These are phyloP conservation scores for Glaucopsyche alexis DNA, from an alignment of 2,888 invertebrate genomes.

Conservation along the genomic window DNA sequence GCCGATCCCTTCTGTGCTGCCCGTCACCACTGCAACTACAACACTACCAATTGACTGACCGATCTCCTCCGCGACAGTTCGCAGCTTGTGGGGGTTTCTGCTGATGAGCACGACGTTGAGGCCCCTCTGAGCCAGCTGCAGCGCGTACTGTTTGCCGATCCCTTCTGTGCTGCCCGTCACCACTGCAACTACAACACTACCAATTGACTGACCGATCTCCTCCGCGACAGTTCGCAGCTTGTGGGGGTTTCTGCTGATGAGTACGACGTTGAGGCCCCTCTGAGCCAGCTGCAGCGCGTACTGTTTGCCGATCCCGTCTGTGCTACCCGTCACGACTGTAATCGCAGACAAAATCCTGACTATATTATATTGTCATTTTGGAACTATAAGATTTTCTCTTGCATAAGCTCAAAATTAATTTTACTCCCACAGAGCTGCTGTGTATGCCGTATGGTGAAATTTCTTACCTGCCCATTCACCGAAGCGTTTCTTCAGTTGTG, in stretches of 20 bases:
- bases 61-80: slow-evolving; percentile 83
- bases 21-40: slow-evolving; percentile 71
- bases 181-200: too few species aligned
- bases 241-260: slow-evolving; percentile 87
- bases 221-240: slow-evolving; percentile 84
- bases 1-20: slow-evolving; percentile 94
- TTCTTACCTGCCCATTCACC: slow-evolving; percentile 1
- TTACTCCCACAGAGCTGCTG: not conserved
- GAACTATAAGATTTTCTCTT: too few species aligned
- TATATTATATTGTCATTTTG: too few species aligned
- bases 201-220: slow-evolving; percentile 82
- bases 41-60: slow-evolving; percentile 45
- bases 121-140: slow-evolving; percentile 86
- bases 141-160: slow-evolving; percentile 92
- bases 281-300: slow-evolving; percentile 89
- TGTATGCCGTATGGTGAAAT: not conserved
- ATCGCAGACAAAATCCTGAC: not conserved
- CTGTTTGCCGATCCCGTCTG: slow-evolving; percentile 94
- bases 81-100: slow-evolving; percentile 85
- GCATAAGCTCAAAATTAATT: not conserved
- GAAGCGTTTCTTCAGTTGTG: not conserved
- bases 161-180: slow-evolving; percentile 92
- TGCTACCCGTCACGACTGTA: slow-evolving; percentile 92
- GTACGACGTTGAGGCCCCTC: slow-evolving; percentile 86
- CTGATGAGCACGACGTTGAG: slow-evolving; percentile 90